Evolutionary conservation across 2,113 vertebrate species (phyloP).

Genomic region (Suricata suricatta): DNA sequence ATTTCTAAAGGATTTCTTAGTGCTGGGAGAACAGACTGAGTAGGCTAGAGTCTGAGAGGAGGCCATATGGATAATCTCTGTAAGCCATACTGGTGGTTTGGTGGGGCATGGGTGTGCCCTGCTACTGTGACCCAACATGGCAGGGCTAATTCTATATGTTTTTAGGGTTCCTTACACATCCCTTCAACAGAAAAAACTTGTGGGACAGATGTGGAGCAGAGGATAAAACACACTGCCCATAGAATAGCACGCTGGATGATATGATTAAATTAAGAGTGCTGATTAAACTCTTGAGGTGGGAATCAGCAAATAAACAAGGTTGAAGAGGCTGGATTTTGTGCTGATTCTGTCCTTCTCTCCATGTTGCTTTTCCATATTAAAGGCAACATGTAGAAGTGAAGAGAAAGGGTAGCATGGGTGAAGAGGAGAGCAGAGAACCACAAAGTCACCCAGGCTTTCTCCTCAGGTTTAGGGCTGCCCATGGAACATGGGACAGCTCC

Average conservation of each 20-base stretch:
- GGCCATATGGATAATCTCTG: neutral
- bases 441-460: rapidly evolving
- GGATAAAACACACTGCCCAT: neutral
- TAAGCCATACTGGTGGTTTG: neutral
- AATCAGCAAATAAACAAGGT: neutral
- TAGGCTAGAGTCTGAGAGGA: neutral
- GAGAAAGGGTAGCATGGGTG: neutral
- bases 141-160: neutral
- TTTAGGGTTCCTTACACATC: neutral
- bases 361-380: neutral
- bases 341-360: neutral
- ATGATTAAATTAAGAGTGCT: neutral
- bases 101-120: no score
- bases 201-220: neutral
- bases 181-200: neutral
- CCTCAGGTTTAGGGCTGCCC: neutral
- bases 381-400: neutral
- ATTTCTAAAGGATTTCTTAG: neutral
- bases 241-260: neutral
- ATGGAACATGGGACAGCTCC: neutral
- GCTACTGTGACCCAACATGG: neutral
- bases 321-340: neutral
- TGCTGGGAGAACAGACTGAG: neutral
- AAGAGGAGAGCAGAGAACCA: neutral
- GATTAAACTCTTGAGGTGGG: neutral